Base-by-base conservation (phyloP, 2,113 vertebrate genomes). In the Muscicapa adusta region DNA sequence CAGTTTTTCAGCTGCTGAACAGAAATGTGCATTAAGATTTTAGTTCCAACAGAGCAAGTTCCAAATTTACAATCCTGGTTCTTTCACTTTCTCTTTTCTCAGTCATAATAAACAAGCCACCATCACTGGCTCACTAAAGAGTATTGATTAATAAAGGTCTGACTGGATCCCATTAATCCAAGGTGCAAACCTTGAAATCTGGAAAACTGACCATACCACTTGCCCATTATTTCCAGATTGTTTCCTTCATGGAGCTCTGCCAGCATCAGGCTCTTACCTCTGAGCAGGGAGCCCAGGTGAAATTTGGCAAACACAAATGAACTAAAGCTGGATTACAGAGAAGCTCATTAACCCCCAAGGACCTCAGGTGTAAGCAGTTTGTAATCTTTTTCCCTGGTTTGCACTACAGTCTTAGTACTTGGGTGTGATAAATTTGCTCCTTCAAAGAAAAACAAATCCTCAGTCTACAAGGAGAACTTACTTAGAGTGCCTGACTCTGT, bases 291-390 rank as follows among this genome's bases (percentile, higher is more conserved):
- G 85, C 56, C 48, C 60, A 83, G 54, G 60, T 68, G 86, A 89
- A 94, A 85, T 38, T 29, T 43, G 48, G 85, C 73, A 81, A 81
- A 87, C 50, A 88, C 68, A 74, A 78, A 65, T 31, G 13, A 88
- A 22, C 78, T 79, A 90, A 96, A 94, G 72, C 83, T 91, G 96
- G 89, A 91, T 97, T 96, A 96, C 18, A 87, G 72, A 60, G 36
- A 67, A 73, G 82, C 92, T 87, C 91, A 86, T 62, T 71, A 81
- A 94, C 70, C 51, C 51, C 29, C 61, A 91, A 58, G 63, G 76
- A 91, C 54, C 47, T 88, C n/a, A 87, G 25, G 76, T 73, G 36
- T 95, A 94, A 97, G 29, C 58, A 66, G 61, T 75, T 36, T 34
- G 25, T 93, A 93, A 96, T 88, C 93, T 85, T 94, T 3, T 91